Percentiles rank a stretch among this genome's conserved stretches.
Conservation (phyloP, 2,888 invertebrate genomes). For the Scotopteryx bipunctaria region DNA sequence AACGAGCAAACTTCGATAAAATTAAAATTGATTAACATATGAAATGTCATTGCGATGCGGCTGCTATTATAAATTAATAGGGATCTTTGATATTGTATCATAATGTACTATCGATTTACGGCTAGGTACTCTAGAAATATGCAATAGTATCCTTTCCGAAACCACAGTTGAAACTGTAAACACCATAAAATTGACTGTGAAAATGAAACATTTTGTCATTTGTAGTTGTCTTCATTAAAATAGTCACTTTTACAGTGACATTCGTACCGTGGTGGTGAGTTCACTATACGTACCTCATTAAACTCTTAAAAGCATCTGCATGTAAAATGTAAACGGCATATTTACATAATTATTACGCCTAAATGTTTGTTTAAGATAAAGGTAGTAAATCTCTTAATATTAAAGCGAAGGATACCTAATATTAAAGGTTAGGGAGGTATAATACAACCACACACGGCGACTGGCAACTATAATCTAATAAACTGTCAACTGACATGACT, state of each 20-base stretch:
- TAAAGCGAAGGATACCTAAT: conserved; percentile 65
- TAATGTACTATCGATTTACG: conserved; percentile 79
- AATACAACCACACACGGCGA: conserved; percentile 73
- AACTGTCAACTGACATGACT: conserved; percentile 12
- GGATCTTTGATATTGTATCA: conserved; percentile 76
- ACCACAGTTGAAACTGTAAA: conserved; percentile 18
- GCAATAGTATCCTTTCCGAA: conserved; percentile 47
- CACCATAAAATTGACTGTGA: conserved; percentile 28
- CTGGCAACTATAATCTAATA: conserved; percentile 56
- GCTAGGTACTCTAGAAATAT: conserved; percentile 77
- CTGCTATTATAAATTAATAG: conserved; percentile 41
- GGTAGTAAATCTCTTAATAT: conserved; percentile 57
- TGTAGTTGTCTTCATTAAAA: conserved; percentile 24
- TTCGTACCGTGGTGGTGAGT: conserved; percentile 35
- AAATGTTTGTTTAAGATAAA: conserved; percentile 53
- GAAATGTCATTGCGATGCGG: conserved; percentile 65
- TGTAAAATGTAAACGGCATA: conserved; percentile 62
- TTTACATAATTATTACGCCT: conserved; percentile 64
- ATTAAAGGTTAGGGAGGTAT: conserved; percentile 64
- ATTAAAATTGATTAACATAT: conserved; percentile 82
- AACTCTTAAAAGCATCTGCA: conserved; percentile 69
- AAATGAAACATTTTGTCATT: conserved; percentile 26
- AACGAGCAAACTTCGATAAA: conserved; percentile 83
- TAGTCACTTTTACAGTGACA: conserved; percentile 25
- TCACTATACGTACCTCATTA: conserved; percentile 47